Evolutionary conservation across 2,113 vertebrate genomes (phyloP).

Genomic region (Paramisgurnus dabryanus): DNA sequence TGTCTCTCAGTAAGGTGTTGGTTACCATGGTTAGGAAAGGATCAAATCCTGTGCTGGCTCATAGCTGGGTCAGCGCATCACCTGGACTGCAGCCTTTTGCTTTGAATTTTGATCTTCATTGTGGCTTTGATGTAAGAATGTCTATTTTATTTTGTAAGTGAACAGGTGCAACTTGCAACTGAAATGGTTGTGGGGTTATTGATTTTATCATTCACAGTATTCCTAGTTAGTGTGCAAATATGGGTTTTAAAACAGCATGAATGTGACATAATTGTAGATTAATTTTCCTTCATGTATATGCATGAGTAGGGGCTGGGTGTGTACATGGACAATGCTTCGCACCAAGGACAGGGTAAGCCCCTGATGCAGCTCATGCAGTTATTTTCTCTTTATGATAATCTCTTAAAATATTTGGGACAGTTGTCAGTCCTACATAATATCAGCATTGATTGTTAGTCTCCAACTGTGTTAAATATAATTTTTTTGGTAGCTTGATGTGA

Average conservation of each 20-base stretch:
- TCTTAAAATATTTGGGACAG: background rate
- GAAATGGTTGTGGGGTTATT: conserved; percentile 1
- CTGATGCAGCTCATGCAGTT: conserved; percentile 3
- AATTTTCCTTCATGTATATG: conserved; percentile 29
- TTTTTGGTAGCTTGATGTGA: no score
- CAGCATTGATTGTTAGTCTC: background rate
- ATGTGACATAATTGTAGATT: conserved; percentile 23
- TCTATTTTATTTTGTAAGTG: background rate
- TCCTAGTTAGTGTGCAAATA: background rate
- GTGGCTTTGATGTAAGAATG: conserved; percentile 30
- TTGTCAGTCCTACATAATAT: background rate
- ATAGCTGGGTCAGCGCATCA: conserved; percentile 63
- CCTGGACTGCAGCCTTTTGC: conserved; percentile 58
- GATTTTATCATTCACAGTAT: background rate
- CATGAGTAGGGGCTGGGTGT: conserved; percentile 62
- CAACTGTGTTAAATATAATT: background rate
- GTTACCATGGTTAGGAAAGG: conserved; percentile 76
- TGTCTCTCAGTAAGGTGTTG: conserved; percentile 67
- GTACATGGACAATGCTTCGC: conserved; percentile 57
- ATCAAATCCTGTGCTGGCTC: conserved; percentile 64
- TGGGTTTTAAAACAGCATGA: background rate
- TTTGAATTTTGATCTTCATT: conserved; percentile 37
- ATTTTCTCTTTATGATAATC: background rate
- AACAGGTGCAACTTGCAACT: conserved; percentile 10
- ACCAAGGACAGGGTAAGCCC: conserved; percentile 42